phyloP scores from a whole-genome alignment of 2,113 vertebrate species.

The Elaphurus davidianus region DNA sequence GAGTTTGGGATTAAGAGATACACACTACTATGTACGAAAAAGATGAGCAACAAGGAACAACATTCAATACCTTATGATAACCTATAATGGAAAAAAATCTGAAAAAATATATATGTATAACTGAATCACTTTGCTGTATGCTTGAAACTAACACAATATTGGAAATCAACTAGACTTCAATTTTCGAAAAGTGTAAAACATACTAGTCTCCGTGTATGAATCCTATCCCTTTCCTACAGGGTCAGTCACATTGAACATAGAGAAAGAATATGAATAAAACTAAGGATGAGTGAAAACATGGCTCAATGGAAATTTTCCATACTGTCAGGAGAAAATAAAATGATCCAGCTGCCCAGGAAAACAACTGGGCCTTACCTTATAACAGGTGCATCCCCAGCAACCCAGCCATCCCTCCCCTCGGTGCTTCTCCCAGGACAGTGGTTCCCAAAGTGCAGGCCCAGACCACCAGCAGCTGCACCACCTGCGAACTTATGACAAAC shows the following conservation, averaged over 20 bases:
- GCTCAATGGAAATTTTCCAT: neutral
- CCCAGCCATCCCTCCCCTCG: neutral
- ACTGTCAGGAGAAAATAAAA: neutral
- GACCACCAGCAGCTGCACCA: too few species aligned
- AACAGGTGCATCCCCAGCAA: too few species aligned
- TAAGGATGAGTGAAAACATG: neutral
- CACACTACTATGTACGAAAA: neutral
- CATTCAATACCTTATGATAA: neutral
- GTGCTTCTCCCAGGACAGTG: neutral
- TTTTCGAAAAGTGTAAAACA: neutral
- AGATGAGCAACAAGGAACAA: neutral
- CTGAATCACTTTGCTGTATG: neutral
- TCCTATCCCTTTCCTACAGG: neutral
- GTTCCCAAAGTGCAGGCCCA: neutral
- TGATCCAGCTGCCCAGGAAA: fast-evolving
- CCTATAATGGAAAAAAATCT: neutral
- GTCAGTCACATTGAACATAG: neutral
- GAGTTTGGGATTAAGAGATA: neutral
- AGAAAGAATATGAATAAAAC: neutral
- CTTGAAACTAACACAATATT: neutral
- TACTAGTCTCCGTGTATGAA: neutral
- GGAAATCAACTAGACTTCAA: neutral
- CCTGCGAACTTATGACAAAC: neutral
- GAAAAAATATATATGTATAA: neutral
- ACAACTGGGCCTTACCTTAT: neutral